Conservation (phyloP, 2,113 vertebrate genomes). For the Poecile atricapillus region DNA sequence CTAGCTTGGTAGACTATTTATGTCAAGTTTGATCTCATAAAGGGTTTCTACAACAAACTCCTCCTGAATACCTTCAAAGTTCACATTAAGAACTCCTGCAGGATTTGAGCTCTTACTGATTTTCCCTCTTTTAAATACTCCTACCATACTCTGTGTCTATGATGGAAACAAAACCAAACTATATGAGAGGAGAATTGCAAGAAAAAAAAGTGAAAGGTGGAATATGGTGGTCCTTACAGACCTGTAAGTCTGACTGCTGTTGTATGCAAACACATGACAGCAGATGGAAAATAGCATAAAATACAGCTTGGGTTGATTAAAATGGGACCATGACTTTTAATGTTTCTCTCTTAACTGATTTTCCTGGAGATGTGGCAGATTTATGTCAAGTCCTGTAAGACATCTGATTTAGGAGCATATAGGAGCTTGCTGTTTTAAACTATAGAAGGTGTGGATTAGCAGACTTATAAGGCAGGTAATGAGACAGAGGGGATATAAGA, state of each 20-base stretch:
- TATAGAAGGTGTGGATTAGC: neutral
- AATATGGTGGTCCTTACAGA: neutral
- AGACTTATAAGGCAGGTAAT: neutral
- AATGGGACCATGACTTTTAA: fast-evolving
- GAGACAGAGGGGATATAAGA: neutral
- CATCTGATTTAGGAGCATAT: neutral
- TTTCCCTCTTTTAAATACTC: neutral
- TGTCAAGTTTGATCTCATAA: neutral
- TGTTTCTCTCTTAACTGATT: neutral
- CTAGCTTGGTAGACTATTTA: neutral
- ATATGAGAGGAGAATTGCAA: neutral
- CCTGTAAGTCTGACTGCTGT: neutral
- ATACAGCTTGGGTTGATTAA: neutral
- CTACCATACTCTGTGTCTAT: neutral
- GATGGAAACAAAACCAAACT: neutral
- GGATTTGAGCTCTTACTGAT: neutral
- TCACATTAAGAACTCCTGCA: neutral
- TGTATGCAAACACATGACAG: neutral
- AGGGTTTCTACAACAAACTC: neutral
- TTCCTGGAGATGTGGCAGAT: neutral
- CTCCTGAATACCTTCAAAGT: neutral
- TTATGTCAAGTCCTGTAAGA: neutral
- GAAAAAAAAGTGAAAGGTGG: neutral
- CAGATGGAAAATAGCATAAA: neutral
- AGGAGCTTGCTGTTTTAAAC: neutral